Percentiles rank a stretch among this genome's conserved stretches.
Conservation (phyloP, 2,888 invertebrate species). For the Drosophila kambysellisi region DNA sequence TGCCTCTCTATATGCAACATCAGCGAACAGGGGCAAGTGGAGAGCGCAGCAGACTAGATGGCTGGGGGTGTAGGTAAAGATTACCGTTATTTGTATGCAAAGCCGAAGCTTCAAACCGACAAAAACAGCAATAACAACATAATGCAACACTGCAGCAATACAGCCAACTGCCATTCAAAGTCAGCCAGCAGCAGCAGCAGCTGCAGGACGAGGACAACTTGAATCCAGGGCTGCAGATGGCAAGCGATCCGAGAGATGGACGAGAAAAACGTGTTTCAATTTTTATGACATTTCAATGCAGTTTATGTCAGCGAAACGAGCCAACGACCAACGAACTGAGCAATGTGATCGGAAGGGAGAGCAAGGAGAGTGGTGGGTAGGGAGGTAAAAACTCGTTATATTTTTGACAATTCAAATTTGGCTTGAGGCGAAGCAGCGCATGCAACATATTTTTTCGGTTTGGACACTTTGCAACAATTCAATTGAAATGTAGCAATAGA, state of each 20-base stretch:
- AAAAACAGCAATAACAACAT: constrained; percentile 38
- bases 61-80: constrained; percentile 50
- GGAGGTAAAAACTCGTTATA: constrained; percentile 60
- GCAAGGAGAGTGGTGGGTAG: background rate
- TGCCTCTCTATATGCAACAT: constrained; percentile 57
- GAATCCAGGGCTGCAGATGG: constrained; percentile 28
- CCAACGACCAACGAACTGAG: constrained; percentile 39
- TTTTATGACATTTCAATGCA: constrained; percentile 82
- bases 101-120: constrained; percentile 65
- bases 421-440: constrained; percentile 44
- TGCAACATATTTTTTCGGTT: constrained; percentile 26
- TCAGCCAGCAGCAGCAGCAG: constrained; percentile 39
- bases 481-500: constrained; percentile 59
- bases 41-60: constrained; percentile 23
- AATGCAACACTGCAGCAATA: constrained; percentile 51
- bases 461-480: constrained; percentile 66
- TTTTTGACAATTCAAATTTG: constrained; percentile 73
- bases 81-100: constrained; percentile 73
- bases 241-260: constrained; percentile 28
- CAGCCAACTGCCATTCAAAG: constrained; percentile 64
- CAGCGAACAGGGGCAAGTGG: constrained; percentile 54
- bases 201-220: constrained; percentile 12
- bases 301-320: constrained; percentile 74
- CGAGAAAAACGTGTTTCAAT: constrained; percentile 70
- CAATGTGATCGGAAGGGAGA: background rate